Percentiles rank a stretch among this genome's conserved stretches.
Evolutionary conservation across 2,113 vertebrate genomes (phyloP).

Genomic region (Sterrhoptilus dennistouni): DNA sequence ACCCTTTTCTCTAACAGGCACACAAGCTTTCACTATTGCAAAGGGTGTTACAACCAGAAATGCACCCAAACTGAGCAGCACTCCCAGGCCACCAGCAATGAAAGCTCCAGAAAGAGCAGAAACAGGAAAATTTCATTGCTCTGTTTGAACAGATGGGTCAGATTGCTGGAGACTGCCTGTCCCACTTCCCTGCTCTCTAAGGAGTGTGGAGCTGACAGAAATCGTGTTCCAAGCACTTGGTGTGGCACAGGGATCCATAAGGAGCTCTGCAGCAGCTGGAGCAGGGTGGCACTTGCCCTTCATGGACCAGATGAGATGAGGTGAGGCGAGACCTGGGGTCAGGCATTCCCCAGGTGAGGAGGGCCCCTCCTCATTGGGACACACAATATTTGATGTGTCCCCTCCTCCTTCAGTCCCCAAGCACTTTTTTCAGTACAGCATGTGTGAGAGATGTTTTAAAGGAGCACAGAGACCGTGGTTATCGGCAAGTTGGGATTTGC

Average conservation of each 20-base stretch:
- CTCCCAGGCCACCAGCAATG: background rate
- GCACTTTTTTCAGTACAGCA: accelerated
- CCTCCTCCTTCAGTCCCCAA: accelerated
- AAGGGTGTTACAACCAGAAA: background rate
- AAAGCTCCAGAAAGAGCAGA: background rate
- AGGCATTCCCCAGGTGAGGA: background rate
- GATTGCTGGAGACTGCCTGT: accelerated
- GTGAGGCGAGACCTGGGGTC: background rate
- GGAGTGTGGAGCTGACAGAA: background rate
- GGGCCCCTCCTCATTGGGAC: accelerated
- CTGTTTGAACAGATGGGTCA: background rate
- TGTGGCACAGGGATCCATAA: background rate
- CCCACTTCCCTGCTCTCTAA: background rate
- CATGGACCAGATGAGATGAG: accelerated
- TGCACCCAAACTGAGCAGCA: background rate
- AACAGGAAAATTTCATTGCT: background rate
- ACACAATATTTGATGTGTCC: background rate
- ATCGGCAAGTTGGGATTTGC: background rate
- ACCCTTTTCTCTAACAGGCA: background rate
- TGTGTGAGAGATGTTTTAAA: background rate
- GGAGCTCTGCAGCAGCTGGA: background rate
- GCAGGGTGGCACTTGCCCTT: background rate
- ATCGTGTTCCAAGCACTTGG: background rate
- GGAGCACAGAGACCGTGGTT: no score
- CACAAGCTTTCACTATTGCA: background rate